Base-by-base conservation (phyloP, 2,113 vertebrate species). In the Gallinago undulata region DNA sequence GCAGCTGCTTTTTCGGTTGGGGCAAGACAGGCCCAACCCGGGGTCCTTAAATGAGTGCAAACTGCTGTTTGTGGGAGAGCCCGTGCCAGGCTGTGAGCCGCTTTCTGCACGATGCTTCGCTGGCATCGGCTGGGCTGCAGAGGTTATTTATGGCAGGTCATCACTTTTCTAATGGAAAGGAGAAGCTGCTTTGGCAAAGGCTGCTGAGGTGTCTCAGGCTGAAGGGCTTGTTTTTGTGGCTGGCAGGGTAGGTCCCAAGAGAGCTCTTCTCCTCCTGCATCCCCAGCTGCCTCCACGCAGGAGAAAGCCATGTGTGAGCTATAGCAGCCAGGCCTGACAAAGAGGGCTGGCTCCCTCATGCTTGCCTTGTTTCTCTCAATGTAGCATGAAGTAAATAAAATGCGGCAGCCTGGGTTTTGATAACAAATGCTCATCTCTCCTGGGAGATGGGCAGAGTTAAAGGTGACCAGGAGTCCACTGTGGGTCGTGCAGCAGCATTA, bases 11-110 rank as follows among this genome's bases (percentile, higher is more conserved):
- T 87, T 85, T 77, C n/a, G 33, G 7, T 5, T 60, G 51, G 18
- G 41, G 23, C 37, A 91, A 89, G 60, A 27, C 24, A 48, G 33
- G 43, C 27, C 17, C 53, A 79, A 74, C 68, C 14, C 1, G 8
- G 0, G 24, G 18, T n/a, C 43, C 39, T 63, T 16, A 78, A 70
- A 59, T 12, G 35, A 92, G 50, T 50, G 33, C 37, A 62, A 89
- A 41, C 33, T 48, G 47, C 41, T 35, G 23, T 64, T 78, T 31
- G 16, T 33, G 56, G 25, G 50, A 69, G 30, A 76, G 8, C 2
- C 0, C 15, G 50, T 66, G 50, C 10, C 64, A 57, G 55, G 31
- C 72, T 39, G 43, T 0, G 0, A 76, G 24, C 39, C 0, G 1
- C 35, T 43, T 75, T 66, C 72, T 4, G 1, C 35, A 9, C 2